phyloP scores from a whole-genome alignment of 2,113 vertebrate genomes.

The Lota lota region DNA sequence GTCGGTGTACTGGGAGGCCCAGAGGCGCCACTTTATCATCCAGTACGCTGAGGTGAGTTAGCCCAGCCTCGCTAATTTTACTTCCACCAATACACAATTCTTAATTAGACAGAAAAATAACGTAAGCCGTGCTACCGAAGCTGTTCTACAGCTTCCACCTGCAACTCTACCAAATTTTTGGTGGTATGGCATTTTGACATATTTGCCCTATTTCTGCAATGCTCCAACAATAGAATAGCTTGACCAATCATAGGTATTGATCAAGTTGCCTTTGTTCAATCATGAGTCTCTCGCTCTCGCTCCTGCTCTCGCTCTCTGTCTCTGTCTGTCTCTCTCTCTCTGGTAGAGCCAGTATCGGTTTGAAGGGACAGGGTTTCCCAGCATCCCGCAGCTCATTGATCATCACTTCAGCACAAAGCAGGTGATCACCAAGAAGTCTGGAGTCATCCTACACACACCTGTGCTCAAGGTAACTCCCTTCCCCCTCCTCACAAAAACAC shows the following conservation, averaged over 20 bases:
- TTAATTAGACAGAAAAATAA: too few relatives aligned
- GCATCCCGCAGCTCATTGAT: slow-evolving; percentile 95
- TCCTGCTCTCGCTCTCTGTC: background rate
- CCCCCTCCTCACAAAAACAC: too few relatives aligned
- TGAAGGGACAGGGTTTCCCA: slow-evolving; percentile 93
- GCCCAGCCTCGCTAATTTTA: background rate
- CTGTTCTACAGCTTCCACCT: too few relatives aligned
- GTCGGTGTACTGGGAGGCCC: slow-evolving; percentile 94
- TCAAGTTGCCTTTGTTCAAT: background rate
- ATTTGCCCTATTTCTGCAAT: too few relatives aligned
- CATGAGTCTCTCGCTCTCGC: background rate
- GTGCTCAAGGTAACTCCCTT: slow-evolving; percentile 82
- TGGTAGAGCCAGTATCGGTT: slow-evolving; percentile 90
- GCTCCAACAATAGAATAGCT: too few relatives aligned
- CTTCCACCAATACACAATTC: background rate
- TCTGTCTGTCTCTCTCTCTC: slow-evolving; percentile 5
- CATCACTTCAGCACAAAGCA: slow-evolving; percentile 93
- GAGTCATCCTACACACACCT: slow-evolving; percentile 88
- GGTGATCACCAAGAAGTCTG: slow-evolving; percentile 98
- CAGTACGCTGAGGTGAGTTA: slow-evolving; percentile 89
- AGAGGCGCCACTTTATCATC: slow-evolving; percentile 98
- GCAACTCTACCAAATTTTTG: too few relatives aligned
- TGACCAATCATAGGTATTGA: too few relatives aligned
- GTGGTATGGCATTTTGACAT: too few relatives aligned
- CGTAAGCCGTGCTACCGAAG: background rate